A percentile compares a stretch with the other conserved stretches of the same genome.
These are phyloP conservation scores for Brotogeris chrysoptera DNA, from an alignment of 2,797 vertebrate species.

Conservation along the genomic window DNA sequence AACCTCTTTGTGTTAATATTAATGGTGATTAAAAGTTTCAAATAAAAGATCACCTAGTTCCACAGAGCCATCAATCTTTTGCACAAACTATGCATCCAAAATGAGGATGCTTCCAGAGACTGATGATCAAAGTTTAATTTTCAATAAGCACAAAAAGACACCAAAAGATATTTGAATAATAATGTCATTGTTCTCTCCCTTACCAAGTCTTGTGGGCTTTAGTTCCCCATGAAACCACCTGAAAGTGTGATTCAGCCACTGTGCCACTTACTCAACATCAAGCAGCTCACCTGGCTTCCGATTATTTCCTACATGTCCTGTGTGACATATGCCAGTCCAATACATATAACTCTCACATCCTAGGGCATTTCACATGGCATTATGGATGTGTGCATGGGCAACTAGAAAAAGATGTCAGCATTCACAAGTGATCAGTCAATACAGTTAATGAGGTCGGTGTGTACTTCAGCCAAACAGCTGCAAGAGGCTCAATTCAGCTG, in stretches of 20 bases:
- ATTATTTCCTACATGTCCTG: not conserved
- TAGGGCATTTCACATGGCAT: not conserved
- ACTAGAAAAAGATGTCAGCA: not conserved
- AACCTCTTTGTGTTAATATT: not conserved
- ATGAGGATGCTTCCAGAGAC: not conserved
- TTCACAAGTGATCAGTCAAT: not conserved
- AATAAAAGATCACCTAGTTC: not conserved
- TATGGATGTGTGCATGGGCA: not conserved
- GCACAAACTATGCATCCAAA: not conserved
- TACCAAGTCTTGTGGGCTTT: not conserved
- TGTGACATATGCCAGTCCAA: not conserved
- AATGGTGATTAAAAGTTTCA: not conserved
- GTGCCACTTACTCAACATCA: not conserved
- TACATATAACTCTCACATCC: not conserved
- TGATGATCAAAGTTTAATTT: not conserved
- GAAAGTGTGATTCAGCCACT: not conserved
- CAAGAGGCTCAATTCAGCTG: not conserved
- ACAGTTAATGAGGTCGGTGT: not conserved
- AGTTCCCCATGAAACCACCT: not conserved
- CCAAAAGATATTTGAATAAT: not conserved
- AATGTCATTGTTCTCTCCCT: not conserved
- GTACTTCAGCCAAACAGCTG: not conserved
- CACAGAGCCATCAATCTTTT: not conserved
- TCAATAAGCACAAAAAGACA: not conserved
- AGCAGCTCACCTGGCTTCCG: not conserved